Percentiles rank a stretch among this genome's conserved stretches.
Evolutionary conservation across 37 sponge, comb jelly and placozoan genomes (phyloP).

Genomic region (Theonella swinhoei): DNA sequence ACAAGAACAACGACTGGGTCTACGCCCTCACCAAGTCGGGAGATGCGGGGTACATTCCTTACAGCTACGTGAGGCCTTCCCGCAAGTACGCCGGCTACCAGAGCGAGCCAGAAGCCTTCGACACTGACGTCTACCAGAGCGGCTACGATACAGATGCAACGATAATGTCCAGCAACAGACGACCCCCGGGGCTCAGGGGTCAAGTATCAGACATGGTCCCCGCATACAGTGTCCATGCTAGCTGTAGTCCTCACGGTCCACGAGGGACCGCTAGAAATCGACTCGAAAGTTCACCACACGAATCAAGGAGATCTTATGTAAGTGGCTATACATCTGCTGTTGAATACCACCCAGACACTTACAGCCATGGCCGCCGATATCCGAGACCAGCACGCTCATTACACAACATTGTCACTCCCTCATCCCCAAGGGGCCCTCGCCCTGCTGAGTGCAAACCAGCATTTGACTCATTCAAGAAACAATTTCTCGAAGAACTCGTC

Average conservation of each 20-base stretch:
- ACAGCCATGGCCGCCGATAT: not conserved
- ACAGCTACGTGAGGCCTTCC: conserved; percentile 66
- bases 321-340: conserved; percentile 57
- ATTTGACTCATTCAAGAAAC: conserved; percentile 38
- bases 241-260: conserved; percentile 9
- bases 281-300: not conserved
- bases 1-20: conserved; percentile 84
- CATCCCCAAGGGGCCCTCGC: not conserved
- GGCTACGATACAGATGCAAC: conserved; percentile 83
- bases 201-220: conserved; percentile 39
- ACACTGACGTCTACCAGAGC: conserved; percentile 19
- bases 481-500: conserved; percentile 76
- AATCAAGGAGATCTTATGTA: not conserved
- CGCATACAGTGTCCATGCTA: conserved; percentile 34
- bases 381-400: conserved; percentile 43
- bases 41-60: conserved; percentile 70
- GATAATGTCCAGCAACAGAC: not conserved
- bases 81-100: conserved; percentile 82
- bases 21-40: conserved; percentile 79
- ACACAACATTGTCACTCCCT: conserved; percentile 32
- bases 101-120: conserved; percentile 60
- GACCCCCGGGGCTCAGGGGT: not conserved
- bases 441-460: conserved; percentile 53
- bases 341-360: conserved; percentile 15
- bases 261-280: not conserved